These are phyloP conservation scores for Propsilocerus akamusi DNA, from an alignment of 1,140 invertebrate species.

Conservation along the genomic window DNA sequence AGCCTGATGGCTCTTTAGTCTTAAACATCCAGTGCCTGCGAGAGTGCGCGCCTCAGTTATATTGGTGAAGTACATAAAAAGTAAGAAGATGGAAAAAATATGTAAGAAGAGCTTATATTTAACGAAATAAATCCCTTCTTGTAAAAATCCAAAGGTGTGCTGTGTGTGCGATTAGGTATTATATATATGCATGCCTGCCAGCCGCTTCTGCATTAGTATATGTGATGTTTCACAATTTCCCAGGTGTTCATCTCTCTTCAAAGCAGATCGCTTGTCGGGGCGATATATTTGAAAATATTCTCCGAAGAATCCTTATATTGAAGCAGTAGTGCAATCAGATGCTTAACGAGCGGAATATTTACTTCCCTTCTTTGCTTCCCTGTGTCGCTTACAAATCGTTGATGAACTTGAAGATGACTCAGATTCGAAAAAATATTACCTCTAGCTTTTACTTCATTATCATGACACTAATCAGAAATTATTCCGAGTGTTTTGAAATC, in stretches of 20 bases:
- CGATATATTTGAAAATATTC: not conserved
- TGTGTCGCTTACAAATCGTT: no score
- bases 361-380: no score
- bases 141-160: not conserved
- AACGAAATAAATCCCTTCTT: not conserved
- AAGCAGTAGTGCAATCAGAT: constrained; percentile 1
- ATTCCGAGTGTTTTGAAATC: no score
- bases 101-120: not conserved
- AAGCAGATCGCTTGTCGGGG: not conserved
- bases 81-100: no score
- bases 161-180: no score
- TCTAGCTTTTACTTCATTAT: no score
- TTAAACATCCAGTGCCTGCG: no score
- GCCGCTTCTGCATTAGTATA: not conserved
- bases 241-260: not conserved
- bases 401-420: no score
- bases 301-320: not conserved
- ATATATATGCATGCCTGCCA: not conserved
- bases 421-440: no score
- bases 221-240: not conserved
- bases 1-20: not conserved
- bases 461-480: no score
- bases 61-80: not conserved
- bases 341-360: no score
- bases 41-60: not conserved